phyloP scores from a whole-genome alignment of 2,113 vertebrate genomes.

The Megatriorchis doriae region DNA sequence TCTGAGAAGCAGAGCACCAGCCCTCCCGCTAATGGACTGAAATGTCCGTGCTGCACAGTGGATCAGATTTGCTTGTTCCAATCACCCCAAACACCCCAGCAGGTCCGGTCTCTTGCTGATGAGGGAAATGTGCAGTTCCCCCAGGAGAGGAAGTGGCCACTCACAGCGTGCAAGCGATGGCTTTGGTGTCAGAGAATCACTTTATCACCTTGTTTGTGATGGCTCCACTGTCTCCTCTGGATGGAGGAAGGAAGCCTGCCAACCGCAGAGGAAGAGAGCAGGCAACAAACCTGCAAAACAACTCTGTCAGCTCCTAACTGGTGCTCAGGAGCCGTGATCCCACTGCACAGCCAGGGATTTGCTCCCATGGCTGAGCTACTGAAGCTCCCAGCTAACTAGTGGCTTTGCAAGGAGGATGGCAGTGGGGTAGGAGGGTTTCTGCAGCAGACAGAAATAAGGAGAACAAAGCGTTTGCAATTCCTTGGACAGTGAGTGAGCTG shows the following conservation, averaged over 20 bases:
- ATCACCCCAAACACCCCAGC: neutral
- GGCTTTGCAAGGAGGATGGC: neutral
- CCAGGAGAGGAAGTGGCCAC: neutral
- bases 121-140: neutral
- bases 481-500: neutral
- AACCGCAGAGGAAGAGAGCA: neutral
- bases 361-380: neutral
- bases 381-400: neutral
- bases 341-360: neutral
- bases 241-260: slow-evolving; percentile 6
- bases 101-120: neutral
- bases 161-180: neutral
- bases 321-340: neutral
- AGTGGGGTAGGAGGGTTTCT: neutral
- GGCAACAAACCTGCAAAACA: neutral
- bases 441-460: neutral
- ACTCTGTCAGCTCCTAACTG: neutral
- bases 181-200: neutral
- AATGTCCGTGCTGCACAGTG: neutral
- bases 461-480: slow-evolving; percentile 15
- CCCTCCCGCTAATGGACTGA: neutral
- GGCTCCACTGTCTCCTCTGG: neutral
- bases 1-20: neutral
- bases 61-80: neutral
- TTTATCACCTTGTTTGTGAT: neutral